Evolutionary conservation across 1,140 invertebrate genomes (phyloP).

Genomic region (Delia radicum): DNA sequence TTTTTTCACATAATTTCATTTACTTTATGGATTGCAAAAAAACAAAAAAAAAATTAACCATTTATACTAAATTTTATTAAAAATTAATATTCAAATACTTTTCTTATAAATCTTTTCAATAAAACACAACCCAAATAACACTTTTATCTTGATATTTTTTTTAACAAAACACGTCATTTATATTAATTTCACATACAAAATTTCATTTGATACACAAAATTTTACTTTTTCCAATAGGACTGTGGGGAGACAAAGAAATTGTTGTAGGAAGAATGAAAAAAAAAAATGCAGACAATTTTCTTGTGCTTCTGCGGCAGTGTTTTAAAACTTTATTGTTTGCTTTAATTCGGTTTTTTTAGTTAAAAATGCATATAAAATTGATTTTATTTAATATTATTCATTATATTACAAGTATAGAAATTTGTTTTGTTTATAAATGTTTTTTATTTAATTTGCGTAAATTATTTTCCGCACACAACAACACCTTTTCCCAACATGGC

Average conservation of each 20-base stretch:
- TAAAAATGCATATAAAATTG: no score
- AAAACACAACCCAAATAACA: neutral
- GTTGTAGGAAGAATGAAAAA: neutral
- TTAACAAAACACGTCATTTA: neutral
- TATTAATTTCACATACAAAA: neutral
- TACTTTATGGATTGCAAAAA: neutral
- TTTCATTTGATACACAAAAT: constrained; percentile 2
- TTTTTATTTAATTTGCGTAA: neutral
- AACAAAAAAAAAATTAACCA: neutral
- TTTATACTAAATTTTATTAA: neutral
- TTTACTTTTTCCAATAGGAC: neutral
- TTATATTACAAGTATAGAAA: neutral
- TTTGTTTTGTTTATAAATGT: neutral
- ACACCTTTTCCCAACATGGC: neutral
- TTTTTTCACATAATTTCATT: neutral
- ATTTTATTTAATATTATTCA: no score
- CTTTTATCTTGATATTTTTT: neutral
- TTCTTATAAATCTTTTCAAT: neutral
- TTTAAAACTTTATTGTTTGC: neutral
- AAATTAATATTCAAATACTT: neutral
- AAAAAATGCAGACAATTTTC: neutral
- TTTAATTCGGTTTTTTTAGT: no score
- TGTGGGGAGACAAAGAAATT: neutral
- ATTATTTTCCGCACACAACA: neutral
- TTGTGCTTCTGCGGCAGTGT: neutral